Base-by-base conservation (phyloP, 2,888 invertebrate genomes). In the Copidosoma aretas region DNA sequence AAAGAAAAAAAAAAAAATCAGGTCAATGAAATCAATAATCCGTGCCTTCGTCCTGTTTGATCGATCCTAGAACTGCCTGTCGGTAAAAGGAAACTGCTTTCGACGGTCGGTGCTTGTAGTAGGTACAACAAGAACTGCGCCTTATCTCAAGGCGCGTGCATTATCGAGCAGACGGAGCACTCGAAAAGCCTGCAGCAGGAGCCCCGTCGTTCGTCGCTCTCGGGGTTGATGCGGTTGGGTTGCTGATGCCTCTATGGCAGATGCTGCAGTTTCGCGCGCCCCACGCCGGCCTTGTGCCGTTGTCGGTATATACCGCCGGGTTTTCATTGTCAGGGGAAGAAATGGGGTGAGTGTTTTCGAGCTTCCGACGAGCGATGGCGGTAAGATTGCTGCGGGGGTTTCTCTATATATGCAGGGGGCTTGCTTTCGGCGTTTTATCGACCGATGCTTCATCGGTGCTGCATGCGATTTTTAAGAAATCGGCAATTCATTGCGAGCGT, bases 111-210 rank as follows among this genome's bases (percentile, higher is more conserved):
- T 67, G 56, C 56, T 39, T 12, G 19, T n/a, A n/a, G n/a, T n/a
- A n/a, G n/a, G n/a, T 49, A 17, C 56, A 17, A 3, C 32, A 32
- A 32, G 32, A 32, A 1, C 19, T n/a, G n/a, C 58, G 15, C 61
- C 58, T 52, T 67, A 53, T 59, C 64, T 59, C 60, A 19, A 32
- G 63, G 21, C 59, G 53, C 14, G 15, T 22, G 64, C 59, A 61
- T 67, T 67, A 71, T 71, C 70, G 70, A 71, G 64, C 64, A 62
- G 53, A 15, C 58, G 56, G 70, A 71, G 64, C 64, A 62, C 58
- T 19, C 58, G 56, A 25, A 19, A n/a, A 8, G 12, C 10, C n/a
- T n/a, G n/a, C n/a, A n/a, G 39, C 22, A 19, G 12, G 39, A 14
- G 43, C 21, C 10, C 39, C 32, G 3, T 8, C 32, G 32, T 56